Percentiles rank a stretch among this genome's conserved stretches.
Evolutionary conservation across 92 coral and sea anemone genomes (phyloP).

Genomic region (Zoanthus sansibaricus): DNA sequence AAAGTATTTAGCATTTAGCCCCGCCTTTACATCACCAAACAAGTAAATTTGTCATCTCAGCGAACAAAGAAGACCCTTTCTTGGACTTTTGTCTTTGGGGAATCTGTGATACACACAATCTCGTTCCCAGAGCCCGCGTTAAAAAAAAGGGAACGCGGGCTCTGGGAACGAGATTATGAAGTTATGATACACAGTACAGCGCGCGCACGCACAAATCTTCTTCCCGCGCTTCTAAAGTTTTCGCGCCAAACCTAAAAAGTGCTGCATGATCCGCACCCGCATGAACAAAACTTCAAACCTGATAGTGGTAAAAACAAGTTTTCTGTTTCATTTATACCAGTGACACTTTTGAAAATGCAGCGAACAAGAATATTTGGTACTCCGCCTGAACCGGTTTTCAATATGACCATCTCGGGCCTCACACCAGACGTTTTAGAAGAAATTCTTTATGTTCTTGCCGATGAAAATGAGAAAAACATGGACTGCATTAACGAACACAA

Average conservation of each 20-base stretch:
- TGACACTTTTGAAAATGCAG: conserved; percentile 55
- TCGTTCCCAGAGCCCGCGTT: too few relatives aligned
- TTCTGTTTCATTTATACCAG: background rate
- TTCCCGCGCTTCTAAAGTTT: conserved; percentile 22
- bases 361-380: conserved; percentile 94
- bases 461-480: conserved; percentile 93
- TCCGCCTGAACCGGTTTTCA: conserved; percentile 99
- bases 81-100: too few relatives aligned
- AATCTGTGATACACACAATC: too few relatives aligned
- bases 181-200: background rate
- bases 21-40: too few relatives aligned
- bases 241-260: conserved; percentile 16
- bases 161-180: too few relatives aligned
- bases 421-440: conserved; percentile 94
- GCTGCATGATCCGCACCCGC: background rate
- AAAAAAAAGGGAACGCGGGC: too few relatives aligned
- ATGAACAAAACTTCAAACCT: background rate
- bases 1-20: too few relatives aligned
- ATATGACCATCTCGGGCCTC: conserved; percentile 85
- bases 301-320: background rate
- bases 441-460: conserved; percentile 91
- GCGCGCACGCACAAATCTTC: background rate
- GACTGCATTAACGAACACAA: conserved; percentile 81
- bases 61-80: too few relatives aligned
- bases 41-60: too few relatives aligned